Evolutionary conservation across 2,797 vertebrate genomes (phyloP).

Genomic region (Phrynocephalus guinanensis): DNA sequence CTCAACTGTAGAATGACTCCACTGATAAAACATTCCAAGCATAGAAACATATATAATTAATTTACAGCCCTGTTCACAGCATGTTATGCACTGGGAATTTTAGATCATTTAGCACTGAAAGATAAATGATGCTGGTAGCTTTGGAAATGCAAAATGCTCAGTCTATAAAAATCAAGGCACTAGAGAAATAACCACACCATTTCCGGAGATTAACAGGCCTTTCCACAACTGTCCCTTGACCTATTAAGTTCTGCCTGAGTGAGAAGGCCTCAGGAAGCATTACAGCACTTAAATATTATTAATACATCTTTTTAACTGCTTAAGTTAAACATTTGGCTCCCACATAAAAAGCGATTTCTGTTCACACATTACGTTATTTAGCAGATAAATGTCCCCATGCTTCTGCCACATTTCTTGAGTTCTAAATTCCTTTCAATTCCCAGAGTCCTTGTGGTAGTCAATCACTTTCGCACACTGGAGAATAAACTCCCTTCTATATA

Average conservation of each 20-base stretch:
- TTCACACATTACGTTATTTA: conserved; percentile 23
- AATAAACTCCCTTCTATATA: conserved; percentile 19
- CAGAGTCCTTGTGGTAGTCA: conserved; percentile 34
- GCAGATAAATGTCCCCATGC: conserved; percentile 19
- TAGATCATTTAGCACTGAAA: conserved; percentile 27
- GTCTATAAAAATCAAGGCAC: conserved; percentile 22
- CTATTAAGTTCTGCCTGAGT: conserved; percentile 25
- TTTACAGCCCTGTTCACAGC: conserved; percentile 26
- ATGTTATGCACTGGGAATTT: conserved; percentile 27
- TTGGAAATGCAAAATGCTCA: conserved; percentile 30
- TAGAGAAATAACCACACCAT: neutral
- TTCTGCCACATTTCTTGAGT: conserved; percentile 24
- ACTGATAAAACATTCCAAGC: conserved; percentile 16
- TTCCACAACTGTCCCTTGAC: conserved; percentile 24
- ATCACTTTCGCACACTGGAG: conserved; percentile 34
- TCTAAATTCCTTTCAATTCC: conserved; percentile 21
- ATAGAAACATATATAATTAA: conserved; percentile 39
- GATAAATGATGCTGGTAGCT: conserved; percentile 10
- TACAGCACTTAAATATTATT: conserved; percentile 34
- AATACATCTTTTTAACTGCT: conserved; percentile 33
- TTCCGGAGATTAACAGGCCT: conserved; percentile 15
- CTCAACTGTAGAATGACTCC: conserved; percentile 20
- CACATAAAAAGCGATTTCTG: conserved; percentile 24
- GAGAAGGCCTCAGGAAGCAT: conserved; percentile 17
- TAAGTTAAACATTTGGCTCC: conserved; percentile 24